Conservation (phyloP, 92 coral and sea anemone genomes). For the Epizoanthus fatuus region DNA sequence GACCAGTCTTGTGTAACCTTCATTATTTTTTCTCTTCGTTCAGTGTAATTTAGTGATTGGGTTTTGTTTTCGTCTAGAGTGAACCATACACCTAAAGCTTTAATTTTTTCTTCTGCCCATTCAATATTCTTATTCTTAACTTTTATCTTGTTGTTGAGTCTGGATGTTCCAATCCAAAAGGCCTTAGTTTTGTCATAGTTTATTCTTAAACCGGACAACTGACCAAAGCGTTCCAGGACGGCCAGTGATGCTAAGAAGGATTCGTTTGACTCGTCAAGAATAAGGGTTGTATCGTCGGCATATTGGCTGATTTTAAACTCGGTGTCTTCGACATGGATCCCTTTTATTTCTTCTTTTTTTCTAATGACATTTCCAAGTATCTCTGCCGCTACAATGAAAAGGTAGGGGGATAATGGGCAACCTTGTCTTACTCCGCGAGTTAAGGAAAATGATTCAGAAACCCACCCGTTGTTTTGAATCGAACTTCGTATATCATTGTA, state of each 20-base stretch:
- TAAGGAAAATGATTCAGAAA: neutral
- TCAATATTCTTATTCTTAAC: neutral
- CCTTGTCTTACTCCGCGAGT: neutral
- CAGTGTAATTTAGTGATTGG: no score
- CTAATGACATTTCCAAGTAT: neutral
- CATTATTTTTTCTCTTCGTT: no score
- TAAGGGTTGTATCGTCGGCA: no score
- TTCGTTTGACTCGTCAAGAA: no score
- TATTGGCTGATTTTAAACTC: no score
- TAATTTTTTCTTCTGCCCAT: no score
- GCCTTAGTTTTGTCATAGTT: neutral
- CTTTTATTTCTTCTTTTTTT: no score
- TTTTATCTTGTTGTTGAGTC: neutral
- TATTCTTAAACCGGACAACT: conserved; percentile 13
- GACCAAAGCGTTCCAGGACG: conserved; percentile 2
- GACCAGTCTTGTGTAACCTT: neutral
- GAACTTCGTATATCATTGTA: no score
- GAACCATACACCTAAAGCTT: neutral
- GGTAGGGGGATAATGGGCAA: no score
- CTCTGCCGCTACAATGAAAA: neutral
- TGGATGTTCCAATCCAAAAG: conserved; percentile 26
- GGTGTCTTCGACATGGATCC: no score
- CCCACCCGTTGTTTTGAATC: no score
- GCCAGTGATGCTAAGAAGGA: no score
- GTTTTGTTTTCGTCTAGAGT: neutral